These are phyloP conservation scores for Orbicella faveolata DNA, from an alignment of 64 coral and sea anemone genomes.

Conservation along the genomic window DNA sequence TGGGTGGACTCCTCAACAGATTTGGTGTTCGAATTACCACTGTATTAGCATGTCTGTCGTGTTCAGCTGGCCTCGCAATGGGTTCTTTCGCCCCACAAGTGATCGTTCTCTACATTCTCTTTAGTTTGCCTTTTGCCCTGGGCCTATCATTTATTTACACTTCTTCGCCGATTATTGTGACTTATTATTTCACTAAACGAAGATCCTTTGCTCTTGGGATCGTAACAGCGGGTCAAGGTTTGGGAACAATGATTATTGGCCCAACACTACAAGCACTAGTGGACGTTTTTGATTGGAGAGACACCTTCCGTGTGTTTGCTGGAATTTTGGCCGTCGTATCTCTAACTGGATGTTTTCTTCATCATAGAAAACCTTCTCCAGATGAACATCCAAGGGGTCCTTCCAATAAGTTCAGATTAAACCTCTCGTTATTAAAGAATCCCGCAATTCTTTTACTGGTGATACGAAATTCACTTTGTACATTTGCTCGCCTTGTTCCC, in stretches of 20 bases:
- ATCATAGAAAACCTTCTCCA: neutral
- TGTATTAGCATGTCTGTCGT: neutral
- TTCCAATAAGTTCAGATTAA: neutral
- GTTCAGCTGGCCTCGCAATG: neutral
- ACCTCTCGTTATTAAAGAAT: conserved; percentile 1
- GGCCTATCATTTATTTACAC: neutral
- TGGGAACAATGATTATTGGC: conserved; percentile 40
- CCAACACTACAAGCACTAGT: neutral
- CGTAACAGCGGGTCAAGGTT: neutral
- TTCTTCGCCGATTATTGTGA: neutral
- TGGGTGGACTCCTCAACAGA: conserved; percentile 21
- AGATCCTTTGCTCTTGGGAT: conserved; percentile 23
- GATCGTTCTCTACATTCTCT: neutral
- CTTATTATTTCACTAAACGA: conserved; percentile 17
- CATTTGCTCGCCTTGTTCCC: conserved; percentile 4
- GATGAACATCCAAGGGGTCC: neutral
- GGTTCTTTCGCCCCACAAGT: neutral
- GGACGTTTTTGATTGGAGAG: conserved; percentile 8
- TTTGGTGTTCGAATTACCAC: conserved; percentile 2
- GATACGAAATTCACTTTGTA: neutral
- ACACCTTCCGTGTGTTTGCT: conserved; percentile 7
- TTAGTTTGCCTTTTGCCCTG: conserved; percentile 17
- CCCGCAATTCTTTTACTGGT: neutral
- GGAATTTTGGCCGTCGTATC: neutral
- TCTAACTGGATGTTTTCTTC: neutral